Evolutionary conservation across 1,140 invertebrate species (phyloP).

Genomic region (Tribolium madens): DNA sequence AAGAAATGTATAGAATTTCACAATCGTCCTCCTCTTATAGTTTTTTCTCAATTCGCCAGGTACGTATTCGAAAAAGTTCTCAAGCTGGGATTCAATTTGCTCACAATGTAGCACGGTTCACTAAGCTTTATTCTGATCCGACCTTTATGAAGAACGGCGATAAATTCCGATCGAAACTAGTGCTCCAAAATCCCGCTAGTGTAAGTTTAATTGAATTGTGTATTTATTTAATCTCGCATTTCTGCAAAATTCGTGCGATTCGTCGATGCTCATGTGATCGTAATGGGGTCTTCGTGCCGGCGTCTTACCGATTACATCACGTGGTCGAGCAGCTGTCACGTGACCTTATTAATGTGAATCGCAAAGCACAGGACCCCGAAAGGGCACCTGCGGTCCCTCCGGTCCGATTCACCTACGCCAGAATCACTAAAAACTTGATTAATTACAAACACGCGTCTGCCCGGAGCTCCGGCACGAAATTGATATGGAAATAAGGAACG

Average conservation of each 20-base stretch:
- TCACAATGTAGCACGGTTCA: slow-evolving; percentile 4
- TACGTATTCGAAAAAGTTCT: background rate
- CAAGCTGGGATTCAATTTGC: slow-evolving; percentile 17
- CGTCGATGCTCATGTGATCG: slow-evolving; percentile 12
- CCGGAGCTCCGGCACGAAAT: slow-evolving; percentile 41
- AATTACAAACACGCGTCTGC: slow-evolving; percentile 43
- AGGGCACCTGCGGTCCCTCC: slow-evolving; percentile 33
- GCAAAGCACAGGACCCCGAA: slow-evolving; percentile 11
- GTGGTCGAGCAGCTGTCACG: slow-evolving; percentile 20
- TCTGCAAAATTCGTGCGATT: slow-evolving; percentile 26
- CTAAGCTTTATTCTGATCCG: slow-evolving; percentile 15
- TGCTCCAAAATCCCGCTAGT: slow-evolving; percentile 11
- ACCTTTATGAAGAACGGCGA: slow-evolving; percentile 21
- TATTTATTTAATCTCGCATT: background rate
- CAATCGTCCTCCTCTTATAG: background rate
- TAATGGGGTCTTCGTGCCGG: slow-evolving; percentile 24
- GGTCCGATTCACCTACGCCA: slow-evolving; percentile 37
- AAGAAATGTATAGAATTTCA: background rate
- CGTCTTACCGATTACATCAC: slow-evolving; percentile 37
- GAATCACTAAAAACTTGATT: slow-evolving; percentile 43
- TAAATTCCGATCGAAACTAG: slow-evolving; percentile 11
- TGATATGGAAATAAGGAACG: slow-evolving; percentile 45
- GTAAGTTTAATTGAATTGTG: slow-evolving; percentile 32
- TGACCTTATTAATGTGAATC: slow-evolving; percentile 29
- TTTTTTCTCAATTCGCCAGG: background rate